Evolutionary conservation across 2,113 vertebrate species (phyloP).

Genomic region (Vireo altiloquus): DNA sequence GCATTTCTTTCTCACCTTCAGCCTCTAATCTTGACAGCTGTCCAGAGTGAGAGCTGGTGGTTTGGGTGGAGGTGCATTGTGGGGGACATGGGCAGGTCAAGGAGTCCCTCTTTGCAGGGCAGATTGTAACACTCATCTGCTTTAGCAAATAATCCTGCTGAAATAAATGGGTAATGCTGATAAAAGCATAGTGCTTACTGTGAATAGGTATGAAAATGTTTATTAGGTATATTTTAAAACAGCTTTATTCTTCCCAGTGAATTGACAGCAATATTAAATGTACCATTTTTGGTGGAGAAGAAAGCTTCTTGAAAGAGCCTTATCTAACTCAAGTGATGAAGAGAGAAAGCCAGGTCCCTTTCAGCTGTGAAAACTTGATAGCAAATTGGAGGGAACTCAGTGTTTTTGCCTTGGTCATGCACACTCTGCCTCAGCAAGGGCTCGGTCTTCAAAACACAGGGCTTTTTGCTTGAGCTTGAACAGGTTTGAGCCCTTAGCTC

Average conservation of each 20-base stretch:
- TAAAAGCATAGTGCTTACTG: background rate
- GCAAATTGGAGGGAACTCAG: background rate
- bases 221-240: background rate
- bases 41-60: background rate
- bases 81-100: background rate
- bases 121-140: background rate
- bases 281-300: background rate
- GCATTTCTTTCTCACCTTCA: background rate
- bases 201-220: background rate
- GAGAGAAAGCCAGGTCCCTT: background rate
- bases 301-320: background rate
- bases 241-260: background rate
- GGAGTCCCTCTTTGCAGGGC: background rate
- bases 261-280: background rate
- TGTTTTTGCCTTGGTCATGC: background rate
- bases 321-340: background rate
- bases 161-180: background rate
- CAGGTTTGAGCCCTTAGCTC: background rate
- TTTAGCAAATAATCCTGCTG: background rate
- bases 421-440: background rate
- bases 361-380: background rate
- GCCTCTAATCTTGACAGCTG: background rate
- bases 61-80: fast-evolving
- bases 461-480: background rate
- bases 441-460: background rate